Base-by-base conservation (phyloP, 2,888 invertebrate species). In the Cancer borealis region DNA sequence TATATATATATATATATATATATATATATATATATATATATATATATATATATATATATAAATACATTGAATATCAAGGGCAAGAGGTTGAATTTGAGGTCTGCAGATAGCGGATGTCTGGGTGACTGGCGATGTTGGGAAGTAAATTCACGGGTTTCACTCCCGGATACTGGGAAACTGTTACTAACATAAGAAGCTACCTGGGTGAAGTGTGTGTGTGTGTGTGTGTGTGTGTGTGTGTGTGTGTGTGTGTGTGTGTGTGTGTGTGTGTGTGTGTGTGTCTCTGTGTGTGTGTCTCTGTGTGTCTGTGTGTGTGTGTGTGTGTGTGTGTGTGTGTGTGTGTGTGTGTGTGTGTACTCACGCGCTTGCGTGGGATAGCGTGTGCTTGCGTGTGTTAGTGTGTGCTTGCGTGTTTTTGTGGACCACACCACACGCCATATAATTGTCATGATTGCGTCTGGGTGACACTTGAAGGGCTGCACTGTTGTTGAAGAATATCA, bases 221-320 rank as follows among this genome's bases (percentile, higher is more conserved):
- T n/a, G 87, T 30, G 87, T 87, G 87, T 87, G 87, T 30, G 87
- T 87, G 87, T 87, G 87, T 30, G 87, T 30, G 87, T 87, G 87
- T 87, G 87, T 30, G 87, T 87, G 87, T 87, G 87, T 30, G 87
- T 87, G 26, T 87, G 87, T 30, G 87, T 88, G 45, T 88, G 88
- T 88, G 88, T 88, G 88, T 21, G 88, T 21, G 45, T 21, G 88
- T 39, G 88, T 21, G 88, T 21, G 88, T 39, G 88, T 39, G 26
- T 39, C 39, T 21, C 39, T 21, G 88, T 39, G 45, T 39, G 45
- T 39, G 88, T 39, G 88, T 39, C 39, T 39, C 39, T 39, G 88
- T 39, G 88, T 30, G 88, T 88, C 6, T 26, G 88, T 88, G 30
- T 3, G 88, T 39, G 88, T 45, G 88, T 3, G 45, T 0, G 6